Evolutionary conservation across 2,113 vertebrate species (phyloP), one percentile per base, ranked within the genome.

Genomic region (Semicossyphus pulcher): DNA sequence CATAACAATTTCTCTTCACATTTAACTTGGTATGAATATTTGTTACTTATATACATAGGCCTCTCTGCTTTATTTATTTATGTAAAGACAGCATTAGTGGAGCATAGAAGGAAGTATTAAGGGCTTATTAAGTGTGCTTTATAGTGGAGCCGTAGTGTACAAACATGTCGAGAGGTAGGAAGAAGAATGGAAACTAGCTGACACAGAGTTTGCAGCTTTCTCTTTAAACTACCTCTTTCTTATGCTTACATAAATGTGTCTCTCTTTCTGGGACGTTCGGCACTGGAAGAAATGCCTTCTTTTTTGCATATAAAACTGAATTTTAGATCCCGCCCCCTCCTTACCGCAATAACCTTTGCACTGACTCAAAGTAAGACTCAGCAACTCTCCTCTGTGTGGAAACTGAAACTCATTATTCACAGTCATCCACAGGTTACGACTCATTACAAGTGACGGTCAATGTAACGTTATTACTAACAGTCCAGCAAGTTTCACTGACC

Each of bases 161-260:
- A 47, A 39, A 23, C 3, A 3, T 20, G 42, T 20, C n/a, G n/a
- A n/a, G n/a, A n/a, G n/a, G n/a, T n/a, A 34, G 32, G 5, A 65
- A 57, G 61, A 49, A 67, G 47, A 77, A 39, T 3, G 3, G 39
- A 76, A 75, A 84, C 54, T 21, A 21, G 53, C 65, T 78, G 72
- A 69, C 47, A 36, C 16, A 60, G 65, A 32, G 29, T 44, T 44
- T 3, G 7, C 18, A 8, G 41, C 41, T n/a, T 44, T 41, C 9
- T 18, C 18, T 44, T 44, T 44, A 44, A n/a, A n/a, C 11, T 7
- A 36, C 34, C 8, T 36, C 34, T 36, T 10, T 9, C 34, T n/a
- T n/a, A n/a, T n/a, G n/a, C n/a, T n/a, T n/a, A n/a, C n/a, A n/a
- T n/a, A n/a, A n/a, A n/a, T n/a, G n/a, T n/a, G n/a, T n/a, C n/a